A percentile compares a stretch with the other conserved stretches of the same genome.
phyloP scores from a whole-genome alignment of 2,888 invertebrate species.

The Epinotia bilunana region DNA sequence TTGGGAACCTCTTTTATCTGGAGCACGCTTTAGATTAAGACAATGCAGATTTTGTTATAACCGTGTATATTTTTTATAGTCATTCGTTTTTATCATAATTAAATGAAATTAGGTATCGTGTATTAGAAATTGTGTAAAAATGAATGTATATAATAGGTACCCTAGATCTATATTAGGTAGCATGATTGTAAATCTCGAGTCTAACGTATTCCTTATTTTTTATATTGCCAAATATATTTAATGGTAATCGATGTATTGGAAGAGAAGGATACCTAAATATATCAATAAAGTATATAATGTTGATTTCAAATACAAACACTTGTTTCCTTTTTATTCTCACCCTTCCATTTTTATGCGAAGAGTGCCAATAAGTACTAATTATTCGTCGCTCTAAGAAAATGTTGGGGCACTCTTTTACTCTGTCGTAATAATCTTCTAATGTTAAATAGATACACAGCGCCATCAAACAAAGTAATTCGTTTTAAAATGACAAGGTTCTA shows the following conservation, averaged over 20 bases:
- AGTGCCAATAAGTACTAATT: too few species aligned
- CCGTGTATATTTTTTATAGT: slow-evolving; percentile 72
- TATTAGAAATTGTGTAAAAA: slow-evolving; percentile 64
- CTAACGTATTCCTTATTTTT: slow-evolving; percentile 82
- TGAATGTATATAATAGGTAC: slow-evolving; percentile 47
- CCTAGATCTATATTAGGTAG: slow-evolving; percentile 69
- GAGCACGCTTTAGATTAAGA: slow-evolving; percentile 45
- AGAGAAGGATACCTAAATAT: slow-evolving; percentile 65
- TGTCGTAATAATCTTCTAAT: too few species aligned
- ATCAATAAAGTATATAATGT: slow-evolving; percentile 76
- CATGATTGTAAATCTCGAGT: slow-evolving; percentile 75
- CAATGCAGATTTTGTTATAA: slow-evolving; percentile 61
- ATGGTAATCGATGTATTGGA: slow-evolving; percentile 76
- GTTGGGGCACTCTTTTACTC: too few species aligned
- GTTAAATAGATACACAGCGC: too few species aligned
- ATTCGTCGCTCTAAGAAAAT: too few species aligned
- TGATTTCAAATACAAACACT: slow-evolving; percentile 71
- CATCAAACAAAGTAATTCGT: too few species aligned
- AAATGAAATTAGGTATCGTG: slow-evolving; percentile 56
- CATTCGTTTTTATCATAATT: slow-evolving; percentile 66
- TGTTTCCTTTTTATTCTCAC: slow-evolving; percentile 54
- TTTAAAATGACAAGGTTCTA: too few species aligned
- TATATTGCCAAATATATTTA: slow-evolving; percentile 84
- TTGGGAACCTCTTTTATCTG: background rate
- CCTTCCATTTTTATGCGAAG: too few species aligned